These are phyloP conservation scores for Parazoanthus swiftii DNA, from an alignment of 92 coral and sea anemone genomes.

Conservation along the genomic window DNA sequence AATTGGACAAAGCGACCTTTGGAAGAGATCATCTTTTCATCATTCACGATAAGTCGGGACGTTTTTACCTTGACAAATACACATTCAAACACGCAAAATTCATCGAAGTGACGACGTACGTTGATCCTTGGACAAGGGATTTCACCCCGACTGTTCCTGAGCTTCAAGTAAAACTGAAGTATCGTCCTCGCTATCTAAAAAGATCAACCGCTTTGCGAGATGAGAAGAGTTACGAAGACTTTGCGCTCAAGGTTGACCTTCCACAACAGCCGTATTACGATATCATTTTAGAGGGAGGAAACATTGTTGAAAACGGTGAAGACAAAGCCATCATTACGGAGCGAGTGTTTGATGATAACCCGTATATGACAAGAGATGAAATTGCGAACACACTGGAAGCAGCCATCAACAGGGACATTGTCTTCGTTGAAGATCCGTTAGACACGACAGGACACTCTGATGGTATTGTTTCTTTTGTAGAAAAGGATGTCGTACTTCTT, in stretches of 20 bases:
- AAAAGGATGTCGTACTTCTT: constrained; percentile 57
- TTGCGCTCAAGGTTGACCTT: constrained; percentile 51
- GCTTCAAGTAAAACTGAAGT: constrained; percentile 50
- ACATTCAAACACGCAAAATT: constrained; percentile 26
- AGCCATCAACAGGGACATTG: constrained; percentile 58
- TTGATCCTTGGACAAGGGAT: constrained; percentile 55
- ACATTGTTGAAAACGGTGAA: constrained; percentile 69
- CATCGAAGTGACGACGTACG: constrained; percentile 26
- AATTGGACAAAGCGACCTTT: constrained; percentile 41
- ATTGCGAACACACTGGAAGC: constrained; percentile 46
- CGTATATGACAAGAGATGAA: constrained; percentile 18
- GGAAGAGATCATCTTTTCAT: constrained; percentile 40
- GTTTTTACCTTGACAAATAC: background rate
- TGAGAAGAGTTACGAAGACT: constrained; percentile 41
- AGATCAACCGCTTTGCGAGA: constrained; percentile 46
- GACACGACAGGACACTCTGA: constrained; percentile 86
- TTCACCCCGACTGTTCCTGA: constrained; percentile 36
- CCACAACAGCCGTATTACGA: constrained; percentile 46
- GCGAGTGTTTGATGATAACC: constrained; percentile 61
- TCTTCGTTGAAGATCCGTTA: constrained; percentile 62
- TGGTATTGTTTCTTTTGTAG: constrained; percentile 77
- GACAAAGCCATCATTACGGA: constrained; percentile 60
- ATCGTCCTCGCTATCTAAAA: constrained; percentile 60
- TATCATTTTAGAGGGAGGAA: constrained; percentile 66
- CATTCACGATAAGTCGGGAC: constrained; percentile 33